Percentiles rank a stretch among this genome's conserved stretches.
Conservation (phyloP, 2,888 invertebrate species). For the Amaurobius ferox region DNA sequence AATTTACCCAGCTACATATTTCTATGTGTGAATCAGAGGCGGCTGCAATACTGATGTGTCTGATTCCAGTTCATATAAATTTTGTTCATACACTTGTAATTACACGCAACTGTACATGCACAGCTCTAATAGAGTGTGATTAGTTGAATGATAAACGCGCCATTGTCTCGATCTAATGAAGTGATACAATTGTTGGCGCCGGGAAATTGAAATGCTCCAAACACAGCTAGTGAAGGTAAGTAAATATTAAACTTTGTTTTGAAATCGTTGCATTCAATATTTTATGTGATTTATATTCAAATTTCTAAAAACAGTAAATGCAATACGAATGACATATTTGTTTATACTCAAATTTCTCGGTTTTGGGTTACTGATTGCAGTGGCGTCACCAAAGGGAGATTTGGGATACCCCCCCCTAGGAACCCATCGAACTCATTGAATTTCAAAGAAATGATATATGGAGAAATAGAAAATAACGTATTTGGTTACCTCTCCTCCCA, state of each 20-base stretch:
- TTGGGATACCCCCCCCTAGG: too few relatives aligned
- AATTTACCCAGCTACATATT: constrained; percentile 25
- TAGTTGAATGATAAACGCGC: too few relatives aligned
- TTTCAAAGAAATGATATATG: too few relatives aligned
- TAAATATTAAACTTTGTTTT: neutral
- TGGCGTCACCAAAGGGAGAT: too few relatives aligned
- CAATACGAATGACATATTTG: neutral
- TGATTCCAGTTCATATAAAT: neutral
- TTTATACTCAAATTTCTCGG: too few relatives aligned
- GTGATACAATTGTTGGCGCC: neutral
- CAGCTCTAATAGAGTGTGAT: neutral
- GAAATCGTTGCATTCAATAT: too few relatives aligned
- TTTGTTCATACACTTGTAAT: neutral
- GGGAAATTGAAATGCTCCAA: constrained; percentile 27
- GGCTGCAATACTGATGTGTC: neutral
- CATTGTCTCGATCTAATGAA: too few relatives aligned
- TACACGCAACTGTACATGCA: neutral
- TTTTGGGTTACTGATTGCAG: too few relatives aligned
- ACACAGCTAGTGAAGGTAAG: constrained; percentile 56
- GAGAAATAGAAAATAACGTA: too few relatives aligned
- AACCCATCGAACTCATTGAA: too few relatives aligned
- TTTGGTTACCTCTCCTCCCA: too few relatives aligned
- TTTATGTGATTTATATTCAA: neutral
- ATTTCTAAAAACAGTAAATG: neutral
- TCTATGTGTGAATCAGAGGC: neutral